A percentile compares a stretch with the other conserved stretches of the same genome.
phyloP scores from a whole-genome alignment of 2,888 invertebrate genomes.

The Entomobrya multifasciata region DNA sequence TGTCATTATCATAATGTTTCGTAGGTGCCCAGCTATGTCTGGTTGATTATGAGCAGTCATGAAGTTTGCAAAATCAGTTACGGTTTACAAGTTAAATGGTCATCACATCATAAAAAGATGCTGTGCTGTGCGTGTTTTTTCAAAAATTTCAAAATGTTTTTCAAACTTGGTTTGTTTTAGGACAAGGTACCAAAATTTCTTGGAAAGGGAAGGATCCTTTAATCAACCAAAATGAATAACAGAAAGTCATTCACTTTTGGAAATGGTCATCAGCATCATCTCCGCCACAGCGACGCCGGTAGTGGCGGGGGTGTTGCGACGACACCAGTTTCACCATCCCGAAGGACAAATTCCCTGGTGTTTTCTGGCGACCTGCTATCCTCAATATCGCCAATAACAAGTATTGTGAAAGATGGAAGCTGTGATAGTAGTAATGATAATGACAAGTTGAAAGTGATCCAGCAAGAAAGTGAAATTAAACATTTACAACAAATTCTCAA shows the following conservation, averaged over 20 bases:
- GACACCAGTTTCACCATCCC: constrained; percentile 13
- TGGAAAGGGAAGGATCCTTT: background rate
- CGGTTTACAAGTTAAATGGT: constrained; percentile 37
- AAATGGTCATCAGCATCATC: background rate
- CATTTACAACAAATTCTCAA: constrained; percentile 71
- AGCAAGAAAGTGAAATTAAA: constrained; percentile 74
- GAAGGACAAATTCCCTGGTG: constrained; percentile 23
- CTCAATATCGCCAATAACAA: background rate
- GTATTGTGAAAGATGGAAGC: background rate
- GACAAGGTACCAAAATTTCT: constrained; percentile 6
- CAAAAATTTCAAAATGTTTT: constrained; percentile 11
- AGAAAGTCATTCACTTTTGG: constrained; percentile 45
- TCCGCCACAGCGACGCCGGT: background rate
- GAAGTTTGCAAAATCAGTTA: constrained; percentile 11
- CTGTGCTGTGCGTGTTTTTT: background rate
- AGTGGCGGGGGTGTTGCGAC: background rate
- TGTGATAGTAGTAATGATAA: constrained; percentile 15
- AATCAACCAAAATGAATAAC: constrained; percentile 5
- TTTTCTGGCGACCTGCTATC: background rate
- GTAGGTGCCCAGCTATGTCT: background rate
- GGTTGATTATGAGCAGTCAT: background rate
- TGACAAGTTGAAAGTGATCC: constrained; percentile 47
- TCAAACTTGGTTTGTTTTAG: constrained; percentile 21
- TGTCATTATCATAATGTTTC: background rate
- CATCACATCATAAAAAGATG: background rate